phyloP scores from a whole-genome alignment of 2,888 invertebrate species.

The Hedychridium roseum region DNA sequence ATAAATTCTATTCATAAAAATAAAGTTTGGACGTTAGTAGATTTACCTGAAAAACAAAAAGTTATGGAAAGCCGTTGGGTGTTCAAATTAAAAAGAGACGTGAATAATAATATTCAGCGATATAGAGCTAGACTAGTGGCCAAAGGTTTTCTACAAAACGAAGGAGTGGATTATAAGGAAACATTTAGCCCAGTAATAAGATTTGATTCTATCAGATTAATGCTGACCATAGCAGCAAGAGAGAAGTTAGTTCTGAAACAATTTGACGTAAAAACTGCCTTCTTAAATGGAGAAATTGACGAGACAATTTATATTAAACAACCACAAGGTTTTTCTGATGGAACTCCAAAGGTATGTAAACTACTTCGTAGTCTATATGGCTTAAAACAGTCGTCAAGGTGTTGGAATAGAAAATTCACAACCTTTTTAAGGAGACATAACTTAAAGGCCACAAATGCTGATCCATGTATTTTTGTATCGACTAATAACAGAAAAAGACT shows the following conservation, averaged over 20 bases:
- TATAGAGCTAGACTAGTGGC: conserved; percentile 20
- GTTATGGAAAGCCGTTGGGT: conserved; percentile 22
- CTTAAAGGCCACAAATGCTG: conserved; percentile 8
- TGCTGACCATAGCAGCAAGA: conserved; percentile 13
- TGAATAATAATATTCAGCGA: neutral
- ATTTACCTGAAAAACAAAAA: conserved; percentile 6
- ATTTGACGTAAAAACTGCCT: conserved; percentile 28
- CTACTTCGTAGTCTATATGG: conserved; percentile 29
- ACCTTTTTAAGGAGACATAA: conserved; percentile 13
- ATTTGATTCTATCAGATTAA: conserved; percentile 14
- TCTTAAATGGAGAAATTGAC: conserved; percentile 26
- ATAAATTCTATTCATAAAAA: conserved; percentile 18
- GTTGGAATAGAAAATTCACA: conserved; percentile 27
- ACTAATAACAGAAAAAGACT: conserved; percentile 10
- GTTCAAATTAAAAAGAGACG: conserved; percentile 16
- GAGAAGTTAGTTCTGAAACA: conserved; percentile 11
- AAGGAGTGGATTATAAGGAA: conserved; percentile 11
- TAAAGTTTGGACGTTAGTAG: conserved; percentile 17
- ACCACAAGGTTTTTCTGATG: conserved; percentile 10
- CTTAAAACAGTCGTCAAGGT: neutral
- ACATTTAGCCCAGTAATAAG: conserved; percentile 21
- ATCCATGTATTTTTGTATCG: conserved; percentile 28
- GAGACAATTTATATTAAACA: conserved; percentile 26
- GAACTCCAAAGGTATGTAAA: conserved; percentile 26
- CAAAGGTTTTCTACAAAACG: conserved; percentile 17